Evolutionary conservation across 2,113 vertebrate genomes (phyloP), one percentile per base, ranked within the genome.

Genomic region (Daboia siamensis): DNA sequence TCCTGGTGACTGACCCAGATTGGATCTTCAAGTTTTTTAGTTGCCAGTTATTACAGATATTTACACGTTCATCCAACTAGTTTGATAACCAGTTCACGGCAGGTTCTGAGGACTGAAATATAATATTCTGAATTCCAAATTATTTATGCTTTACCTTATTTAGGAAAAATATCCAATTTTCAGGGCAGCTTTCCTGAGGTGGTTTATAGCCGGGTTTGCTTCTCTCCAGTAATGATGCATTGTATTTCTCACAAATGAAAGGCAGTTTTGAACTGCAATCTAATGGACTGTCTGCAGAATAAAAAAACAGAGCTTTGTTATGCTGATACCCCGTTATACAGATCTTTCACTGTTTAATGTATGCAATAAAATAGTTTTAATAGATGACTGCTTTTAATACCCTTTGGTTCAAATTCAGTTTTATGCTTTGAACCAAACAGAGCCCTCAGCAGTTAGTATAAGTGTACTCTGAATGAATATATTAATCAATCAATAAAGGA

Each of bases 241-340:
- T 99, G 61, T 98, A 94, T 93, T 96, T 98, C 97, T 99, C 98
- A 94, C 99, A 99, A 94, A 99, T 97, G 94, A 99, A 99, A 0
- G 99, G 97, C 91, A 98, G 96, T 21, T 97, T 98, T 91, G 93
- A 56, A 0, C 93, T 95, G 95, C 98, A 98, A 93, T 96, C 96
- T 88, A 96, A 54, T 61, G 95, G 94, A 88, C 95, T 96, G 64
- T 97, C 98, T 98, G 96, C 26, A 94, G 91, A 95, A 93, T 93
- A 54, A 52, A 33, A 33, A 94, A 91, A 95, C 0, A 90, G 89
- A 95, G 0, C 84, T 0, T 21, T 9, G 33, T 44, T 44, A 44
- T 44, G 17, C 74, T 80, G 33, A 44, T 44, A 21, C 20, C 5
- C 15, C 0, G 17, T 80, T 80, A 80, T 21, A 3, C 33, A 80